A percentile compares a stretch with the other conserved stretches of the same genome.
Conservation (phyloP, 2,888 invertebrate species). For the Pimpla rufipes region DNA sequence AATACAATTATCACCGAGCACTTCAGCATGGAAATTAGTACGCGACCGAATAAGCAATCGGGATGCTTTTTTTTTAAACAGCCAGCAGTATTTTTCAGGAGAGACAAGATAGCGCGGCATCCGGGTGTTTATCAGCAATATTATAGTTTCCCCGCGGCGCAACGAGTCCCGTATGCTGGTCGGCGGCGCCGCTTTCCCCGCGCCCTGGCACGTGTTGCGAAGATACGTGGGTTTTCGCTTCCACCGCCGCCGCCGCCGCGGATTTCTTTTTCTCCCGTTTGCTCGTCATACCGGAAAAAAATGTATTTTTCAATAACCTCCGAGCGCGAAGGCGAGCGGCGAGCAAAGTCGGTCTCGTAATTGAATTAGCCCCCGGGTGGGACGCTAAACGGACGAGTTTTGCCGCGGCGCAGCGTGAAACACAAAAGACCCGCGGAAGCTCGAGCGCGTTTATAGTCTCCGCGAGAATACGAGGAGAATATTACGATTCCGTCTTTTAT, state of each 20-base stretch:
- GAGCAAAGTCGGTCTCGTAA: constrained; percentile 69
- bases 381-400: constrained; percentile 73
- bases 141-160: constrained; percentile 48
- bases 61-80: not conserved
- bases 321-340: constrained; percentile 14
- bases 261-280: constrained; percentile 24
- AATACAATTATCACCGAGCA: not conserved
- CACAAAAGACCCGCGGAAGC: constrained; percentile 26
- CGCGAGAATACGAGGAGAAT: constrained; percentile 15
- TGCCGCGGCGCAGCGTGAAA: constrained; percentile 29
- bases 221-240: not conserved
- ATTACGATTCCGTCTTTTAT: constrained; percentile 7
- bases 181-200: constrained; percentile 41
- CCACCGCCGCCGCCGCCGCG: not conserved
- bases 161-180: constrained; percentile 50
- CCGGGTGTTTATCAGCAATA: constrained; percentile 68
- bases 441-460: not conserved
- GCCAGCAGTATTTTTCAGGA: constrained; percentile 9
- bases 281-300: constrained; percentile 39
- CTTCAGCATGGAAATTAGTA: too few species aligned
- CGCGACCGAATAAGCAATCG: not conserved
- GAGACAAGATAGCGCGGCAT: constrained; percentile 56
- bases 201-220: constrained; percentile 5
- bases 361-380: constrained; percentile 75
- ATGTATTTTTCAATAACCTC: constrained; percentile 43